Percentiles rank a stretch among this genome's conserved stretches.
These are phyloP conservation scores for Amblyopsis hoosieri DNA, from an alignment of 2,797 vertebrate species.

Conservation along the genomic window DNA sequence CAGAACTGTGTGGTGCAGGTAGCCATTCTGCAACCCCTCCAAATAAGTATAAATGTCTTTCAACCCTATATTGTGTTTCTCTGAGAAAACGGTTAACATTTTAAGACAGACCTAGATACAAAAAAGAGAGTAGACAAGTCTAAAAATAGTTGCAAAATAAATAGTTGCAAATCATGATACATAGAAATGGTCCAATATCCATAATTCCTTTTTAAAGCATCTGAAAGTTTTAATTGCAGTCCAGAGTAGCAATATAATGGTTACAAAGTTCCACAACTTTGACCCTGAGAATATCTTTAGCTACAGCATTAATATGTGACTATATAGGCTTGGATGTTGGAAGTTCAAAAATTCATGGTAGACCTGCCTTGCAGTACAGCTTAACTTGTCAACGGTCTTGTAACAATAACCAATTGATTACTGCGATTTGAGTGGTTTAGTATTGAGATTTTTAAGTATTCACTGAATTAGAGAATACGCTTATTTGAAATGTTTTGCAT, in stretches of 20 bases:
- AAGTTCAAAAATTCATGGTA: not conserved
- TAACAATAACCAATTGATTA: slow-evolving; percentile 13
- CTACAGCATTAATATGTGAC: too few species aligned
- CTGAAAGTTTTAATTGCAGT: too few species aligned
- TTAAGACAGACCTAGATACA: not conserved
- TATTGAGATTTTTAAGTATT: slow-evolving; percentile 12
- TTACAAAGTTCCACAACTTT: too few species aligned
- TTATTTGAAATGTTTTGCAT: not conserved
- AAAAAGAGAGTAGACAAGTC: slow-evolving; percentile 11
- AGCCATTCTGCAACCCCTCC: slow-evolving; percentile 1
- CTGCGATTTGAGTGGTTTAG: slow-evolving; percentile 12
- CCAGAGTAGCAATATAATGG: too few species aligned
- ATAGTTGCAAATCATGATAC: slow-evolving; percentile 6
- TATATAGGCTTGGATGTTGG: too few species aligned
- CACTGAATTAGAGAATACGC: slow-evolving; percentile 15
- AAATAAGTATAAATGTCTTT: not conserved
- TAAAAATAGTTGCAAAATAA: slow-evolving; percentile 12
- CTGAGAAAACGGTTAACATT: not conserved
- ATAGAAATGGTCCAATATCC: not conserved
- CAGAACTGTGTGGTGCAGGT: not conserved
- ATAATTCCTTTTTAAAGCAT: not conserved
- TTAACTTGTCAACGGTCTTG: slow-evolving; percentile 11
- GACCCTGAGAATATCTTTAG: too few species aligned
- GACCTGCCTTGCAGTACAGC: slow-evolving; percentile 3
- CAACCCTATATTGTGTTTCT: too few species aligned